Evolutionary conservation across 2,888 invertebrate species (phyloP), one percentile per base, ranked within the genome.

Genomic region (Agonopterix alstromeriana): DNA sequence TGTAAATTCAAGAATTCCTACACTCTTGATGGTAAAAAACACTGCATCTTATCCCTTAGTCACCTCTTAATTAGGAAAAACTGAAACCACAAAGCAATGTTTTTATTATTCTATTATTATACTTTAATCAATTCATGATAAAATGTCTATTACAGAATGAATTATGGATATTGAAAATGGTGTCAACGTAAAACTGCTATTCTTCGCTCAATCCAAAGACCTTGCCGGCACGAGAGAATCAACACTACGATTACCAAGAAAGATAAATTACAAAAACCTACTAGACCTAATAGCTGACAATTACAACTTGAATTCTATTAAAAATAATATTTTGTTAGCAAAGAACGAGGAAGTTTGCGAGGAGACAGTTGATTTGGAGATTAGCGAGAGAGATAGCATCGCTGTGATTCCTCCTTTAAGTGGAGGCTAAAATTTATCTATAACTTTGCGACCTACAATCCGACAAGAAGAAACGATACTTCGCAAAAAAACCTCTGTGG

Each of bases 401-500:
- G 98, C 98, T 53, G 91, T 98, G 10, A 98, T 98, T 69, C 98
- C 98, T 47, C 98, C 98, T 0, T 89, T 98, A 46, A 98, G 98
- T 82, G 98, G 98, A 64, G 98, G 98, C 64, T 95, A 91, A 51
- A 45, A 10, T 35, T 43, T 40, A 17, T n/a, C 10, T 10, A 1
- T 8, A 38, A 38, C 3, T 36, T 36, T 9, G 9, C 8, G 38
- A 36, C 8, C 9, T 5, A 36, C 2, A 5, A n/a, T 36, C 38
- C 0, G n/a, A 38, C n/a, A 38, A 38, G 38, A 38, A 10, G n/a
- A 3, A 1, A 10, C n/a, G 3, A 1, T 2, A 14, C 2, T 14
- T 2, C 2, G 1, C 2, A 2, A 14, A 2, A 17, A 17, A 8
- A 38, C 38, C 7, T 27, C 27, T 27, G 5, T 27, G 27, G 7